Percentiles rank a stretch among this genome's conserved stretches.
Evolutionary conservation across 2,113 vertebrate genomes (phyloP).

Genomic region (Hydrolagus affinis): DNA sequence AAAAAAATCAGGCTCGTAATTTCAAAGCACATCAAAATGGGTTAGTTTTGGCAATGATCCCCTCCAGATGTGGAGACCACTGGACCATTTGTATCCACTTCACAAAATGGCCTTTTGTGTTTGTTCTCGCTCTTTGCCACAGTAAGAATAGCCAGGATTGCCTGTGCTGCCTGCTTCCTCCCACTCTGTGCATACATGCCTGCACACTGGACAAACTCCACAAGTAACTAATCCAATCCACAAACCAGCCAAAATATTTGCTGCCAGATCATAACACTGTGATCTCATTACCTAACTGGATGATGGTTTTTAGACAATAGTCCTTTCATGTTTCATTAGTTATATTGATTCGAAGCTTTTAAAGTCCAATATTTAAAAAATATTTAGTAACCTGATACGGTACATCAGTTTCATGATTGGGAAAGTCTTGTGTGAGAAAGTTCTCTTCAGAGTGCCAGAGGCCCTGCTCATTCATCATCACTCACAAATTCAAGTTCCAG

Average conservation of each 20-base stretch:
- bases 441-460: constrained; percentile 2
- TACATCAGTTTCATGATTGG: not conserved
- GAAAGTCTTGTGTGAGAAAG: not conserved
- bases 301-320: not conserved
- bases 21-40: not conserved
- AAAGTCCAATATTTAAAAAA: not conserved
- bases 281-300: no score
- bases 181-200: not conserved
- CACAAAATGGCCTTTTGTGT: not conserved
- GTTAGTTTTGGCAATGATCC: no score
- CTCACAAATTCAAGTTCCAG: no score
- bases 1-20: not conserved
- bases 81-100: no score
- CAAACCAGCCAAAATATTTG: not conserved
- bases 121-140: not conserved
- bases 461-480: not conserved
- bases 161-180: not conserved
- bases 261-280: not conserved
- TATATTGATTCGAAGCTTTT: not conserved
- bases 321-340: not conserved
- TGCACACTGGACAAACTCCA: not conserved
- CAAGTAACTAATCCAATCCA: not conserved
- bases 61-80: no score
- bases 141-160: not conserved
- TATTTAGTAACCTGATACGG: not conserved